phyloP scores from a whole-genome alignment of 2,888 invertebrate genomes.

The Euproctis similis region DNA sequence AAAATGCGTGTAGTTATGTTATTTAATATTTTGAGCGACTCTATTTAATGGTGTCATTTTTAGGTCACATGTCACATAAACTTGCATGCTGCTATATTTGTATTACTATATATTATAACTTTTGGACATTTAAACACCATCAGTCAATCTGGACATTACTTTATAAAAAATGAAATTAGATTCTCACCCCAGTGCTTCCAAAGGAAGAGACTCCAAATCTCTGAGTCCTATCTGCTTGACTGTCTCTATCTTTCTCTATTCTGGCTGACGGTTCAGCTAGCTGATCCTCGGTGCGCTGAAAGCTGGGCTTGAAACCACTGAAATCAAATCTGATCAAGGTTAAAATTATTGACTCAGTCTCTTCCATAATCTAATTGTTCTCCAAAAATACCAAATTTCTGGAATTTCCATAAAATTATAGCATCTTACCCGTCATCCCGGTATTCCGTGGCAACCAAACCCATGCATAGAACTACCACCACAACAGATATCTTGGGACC shows the following conservation, averaged over 20 bases:
- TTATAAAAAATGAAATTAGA: too few relatives aligned
- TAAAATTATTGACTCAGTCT: too few relatives aligned
- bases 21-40: too few relatives aligned
- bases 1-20: too few relatives aligned
- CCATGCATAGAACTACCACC: constrained; percentile 19
- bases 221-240: constrained; percentile 61
- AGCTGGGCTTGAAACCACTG: constrained; percentile 64
- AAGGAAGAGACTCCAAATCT: constrained; percentile 73
- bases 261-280: constrained; percentile 63
- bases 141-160: too few relatives aligned
- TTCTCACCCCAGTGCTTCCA: constrained; percentile 63
- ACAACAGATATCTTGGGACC: constrained; percentile 29
- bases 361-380: too few relatives aligned
- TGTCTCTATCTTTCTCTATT: constrained; percentile 52
- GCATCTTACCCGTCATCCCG: constrained; percentile 54
- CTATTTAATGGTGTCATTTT: too few relatives aligned
- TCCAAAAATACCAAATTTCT: neutral
- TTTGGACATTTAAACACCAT: too few relatives aligned
- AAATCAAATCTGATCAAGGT: constrained; percentile 40
- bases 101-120: too few relatives aligned
- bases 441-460: constrained; percentile 39
- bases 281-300: constrained; percentile 63
- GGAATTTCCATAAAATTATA: neutral
- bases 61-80: too few relatives aligned
- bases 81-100: too few relatives aligned